These are phyloP conservation scores for Asbolus verrucosus DNA, from an alignment of 1,140 invertebrate genomes.

Conservation along the genomic window DNA sequence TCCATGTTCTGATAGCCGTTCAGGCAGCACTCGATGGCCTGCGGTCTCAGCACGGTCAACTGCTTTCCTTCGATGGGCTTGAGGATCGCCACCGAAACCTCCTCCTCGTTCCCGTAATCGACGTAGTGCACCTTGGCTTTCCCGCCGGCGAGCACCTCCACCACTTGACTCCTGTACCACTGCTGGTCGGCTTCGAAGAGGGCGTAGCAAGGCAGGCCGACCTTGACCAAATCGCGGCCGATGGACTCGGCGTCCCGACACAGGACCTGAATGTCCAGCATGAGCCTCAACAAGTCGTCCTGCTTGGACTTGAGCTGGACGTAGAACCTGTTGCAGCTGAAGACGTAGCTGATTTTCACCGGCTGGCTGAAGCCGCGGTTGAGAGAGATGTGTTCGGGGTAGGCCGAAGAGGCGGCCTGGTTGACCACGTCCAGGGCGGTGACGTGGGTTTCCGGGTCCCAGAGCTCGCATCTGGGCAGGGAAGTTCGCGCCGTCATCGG, in stretches of 20 bases:
- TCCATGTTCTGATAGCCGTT: constrained; percentile 67
- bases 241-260: constrained; percentile 62
- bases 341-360: constrained; percentile 77
- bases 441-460: constrained; percentile 66
- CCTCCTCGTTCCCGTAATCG: constrained; percentile 85
- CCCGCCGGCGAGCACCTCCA: constrained; percentile 64
- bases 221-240: constrained; percentile 63
- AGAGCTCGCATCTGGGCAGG: constrained; percentile 79
- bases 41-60: constrained; percentile 72
- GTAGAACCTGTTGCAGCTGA: constrained; percentile 78
- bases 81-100: constrained; percentile 69
- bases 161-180: constrained; percentile 80
- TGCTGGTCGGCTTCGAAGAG: constrained; percentile 76
- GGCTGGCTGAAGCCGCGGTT: constrained; percentile 62
- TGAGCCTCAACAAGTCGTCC: constrained; percentile 69
- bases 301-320: constrained; percentile 75
- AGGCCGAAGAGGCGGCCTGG: constrained; percentile 63
- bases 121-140: constrained; percentile 75
- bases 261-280: constrained; percentile 66
- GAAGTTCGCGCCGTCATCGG: constrained; percentile 75
- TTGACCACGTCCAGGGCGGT: constrained; percentile 62
- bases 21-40: constrained; percentile 81
- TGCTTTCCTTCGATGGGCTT: constrained; percentile 75
- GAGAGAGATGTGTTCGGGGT: constrained; percentile 68
- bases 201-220: constrained; percentile 78